Percentiles rank a stretch among this genome's conserved stretches.
Evolutionary conservation across 2,888 invertebrate genomes (phyloP).

Genomic region (Periphyllus acericola): DNA sequence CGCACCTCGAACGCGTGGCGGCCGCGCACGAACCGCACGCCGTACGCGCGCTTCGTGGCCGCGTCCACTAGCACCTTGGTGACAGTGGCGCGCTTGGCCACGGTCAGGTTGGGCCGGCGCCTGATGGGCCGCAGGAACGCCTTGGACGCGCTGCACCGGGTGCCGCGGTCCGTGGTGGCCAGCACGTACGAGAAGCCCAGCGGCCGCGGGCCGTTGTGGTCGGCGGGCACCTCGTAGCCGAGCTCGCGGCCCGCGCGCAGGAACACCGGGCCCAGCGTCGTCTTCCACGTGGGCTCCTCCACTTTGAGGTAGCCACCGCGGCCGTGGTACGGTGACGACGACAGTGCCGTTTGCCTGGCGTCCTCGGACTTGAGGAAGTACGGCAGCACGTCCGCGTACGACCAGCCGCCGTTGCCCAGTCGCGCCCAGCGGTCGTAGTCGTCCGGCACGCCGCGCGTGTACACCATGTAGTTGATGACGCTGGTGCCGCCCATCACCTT

Average conservation of each 20-base stretch:
- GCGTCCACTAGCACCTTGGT: conserved; percentile 76
- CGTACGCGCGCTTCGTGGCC: conserved; percentile 73
- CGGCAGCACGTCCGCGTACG: conserved; percentile 80
- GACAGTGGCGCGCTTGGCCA: conserved; percentile 67
- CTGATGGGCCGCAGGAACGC: conserved; percentile 74
- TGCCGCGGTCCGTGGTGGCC: conserved; percentile 75
- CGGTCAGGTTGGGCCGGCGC: conserved; percentile 64
- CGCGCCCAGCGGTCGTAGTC: conserved; percentile 71
- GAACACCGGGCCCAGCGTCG: conserved; percentile 81
- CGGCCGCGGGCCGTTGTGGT: conserved; percentile 71
- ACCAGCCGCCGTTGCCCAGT: conserved; percentile 85
- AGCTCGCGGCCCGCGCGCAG: conserved; percentile 77
- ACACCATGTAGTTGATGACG: conserved; percentile 71
- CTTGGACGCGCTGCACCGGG: conserved; percentile 75
- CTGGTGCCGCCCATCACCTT: conserved; percentile 71
- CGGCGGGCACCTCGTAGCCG: conserved; percentile 70
- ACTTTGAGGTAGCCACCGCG: conserved; percentile 82
- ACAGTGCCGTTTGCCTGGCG: conserved; percentile 76
- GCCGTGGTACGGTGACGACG: conserved; percentile 76
- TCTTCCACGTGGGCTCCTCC: conserved; percentile 85
- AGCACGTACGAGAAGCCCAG: conserved; percentile 76
- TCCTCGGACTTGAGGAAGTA: conserved; percentile 89
- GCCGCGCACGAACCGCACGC: conserved; percentile 61
- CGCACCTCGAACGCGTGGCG: conserved; percentile 67
- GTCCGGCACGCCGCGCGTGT: conserved; percentile 69